phyloP scores from a whole-genome alignment of 1,140 invertebrate species.

The Nephotettix cincticeps region DNA sequence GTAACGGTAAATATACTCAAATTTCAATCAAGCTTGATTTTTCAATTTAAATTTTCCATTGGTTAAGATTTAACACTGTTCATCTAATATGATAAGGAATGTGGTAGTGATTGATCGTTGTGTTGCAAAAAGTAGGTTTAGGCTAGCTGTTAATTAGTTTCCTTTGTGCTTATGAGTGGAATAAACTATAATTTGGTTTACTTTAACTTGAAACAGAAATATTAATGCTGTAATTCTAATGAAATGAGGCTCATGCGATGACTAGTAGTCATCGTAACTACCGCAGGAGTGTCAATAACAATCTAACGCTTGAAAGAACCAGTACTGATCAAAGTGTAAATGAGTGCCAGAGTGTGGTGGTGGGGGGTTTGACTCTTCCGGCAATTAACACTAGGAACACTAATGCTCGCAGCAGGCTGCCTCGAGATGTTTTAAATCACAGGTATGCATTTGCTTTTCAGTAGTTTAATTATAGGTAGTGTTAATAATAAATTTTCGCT shows the following conservation, averaged over 20 bases:
- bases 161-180: background rate
- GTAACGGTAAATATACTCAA: background rate
- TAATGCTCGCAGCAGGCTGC: slow-evolving; percentile 29
- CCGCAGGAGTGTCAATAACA: slow-evolving; percentile 35
- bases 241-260: slow-evolving; percentile 28
- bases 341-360: slow-evolving; percentile 20
- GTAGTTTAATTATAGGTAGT: no score
- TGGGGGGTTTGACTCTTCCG: slow-evolving; percentile 31
- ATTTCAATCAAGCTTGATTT: background rate
- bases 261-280: slow-evolving; percentile 36
- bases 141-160: background rate
- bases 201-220: background rate
- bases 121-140: background rate
- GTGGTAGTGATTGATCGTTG: slow-evolving; percentile 2
- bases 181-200: background rate
- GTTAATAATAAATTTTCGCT: no score
- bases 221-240: background rate
- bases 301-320: slow-evolving; percentile 30
- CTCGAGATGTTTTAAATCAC: slow-evolving; percentile 30
- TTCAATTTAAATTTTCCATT: background rate
- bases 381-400: slow-evolving; percentile 32
- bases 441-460: slow-evolving; percentile 24
- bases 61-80: background rate
- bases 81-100: background rate
- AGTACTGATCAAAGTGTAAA: background rate